These are phyloP conservation scores for Linnaemya vulpina DNA, from an alignment of 2,888 invertebrate genomes.

Conservation along the genomic window DNA sequence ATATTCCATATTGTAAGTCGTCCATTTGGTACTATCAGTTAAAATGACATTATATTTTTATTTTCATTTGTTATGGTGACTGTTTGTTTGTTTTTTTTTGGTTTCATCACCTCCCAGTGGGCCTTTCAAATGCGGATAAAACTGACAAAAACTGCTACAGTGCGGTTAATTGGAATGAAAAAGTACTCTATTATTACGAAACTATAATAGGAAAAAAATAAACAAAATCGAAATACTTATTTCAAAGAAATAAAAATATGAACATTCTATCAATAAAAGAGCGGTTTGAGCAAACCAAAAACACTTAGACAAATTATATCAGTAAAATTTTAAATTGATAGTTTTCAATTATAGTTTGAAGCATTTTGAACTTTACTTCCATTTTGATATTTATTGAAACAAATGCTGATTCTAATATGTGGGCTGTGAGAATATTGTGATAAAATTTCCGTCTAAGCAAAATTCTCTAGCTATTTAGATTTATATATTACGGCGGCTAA, in stretches of 20 bases:
- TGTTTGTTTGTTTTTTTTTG: slow-evolving; percentile 28
- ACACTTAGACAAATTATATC: background rate
- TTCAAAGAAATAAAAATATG: slow-evolving; percentile 23
- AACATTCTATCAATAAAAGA: slow-evolving; percentile 30
- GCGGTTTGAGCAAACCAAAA: slow-evolving; percentile 1
- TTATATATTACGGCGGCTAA: too few species aligned
- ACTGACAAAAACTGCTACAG: slow-evolving; percentile 80
- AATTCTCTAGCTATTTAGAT: too few species aligned
- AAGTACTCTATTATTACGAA: slow-evolving; percentile 24
- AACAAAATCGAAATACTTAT: slow-evolving; percentile 34
- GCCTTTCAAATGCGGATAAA: slow-evolving; percentile 76
- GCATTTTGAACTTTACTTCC: too few species aligned
- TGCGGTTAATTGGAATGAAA: slow-evolving; percentile 73
- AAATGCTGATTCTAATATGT: too few species aligned
- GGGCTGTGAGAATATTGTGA: too few species aligned
- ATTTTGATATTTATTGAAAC: too few species aligned
- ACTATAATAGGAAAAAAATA: slow-evolving; percentile 7
- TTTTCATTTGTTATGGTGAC: slow-evolving; percentile 38
- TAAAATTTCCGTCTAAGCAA: too few species aligned
- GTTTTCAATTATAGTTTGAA: too few species aligned
- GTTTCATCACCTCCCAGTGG: slow-evolving; percentile 27
- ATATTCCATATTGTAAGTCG: slow-evolving; percentile 58
- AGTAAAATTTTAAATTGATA: background rate
- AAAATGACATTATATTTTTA: slow-evolving; percentile 36
- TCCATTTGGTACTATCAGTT: slow-evolving; percentile 56